Evolutionary conservation across 2,888 invertebrate species (phyloP).

Genomic region (Microchrysa polita): DNA sequence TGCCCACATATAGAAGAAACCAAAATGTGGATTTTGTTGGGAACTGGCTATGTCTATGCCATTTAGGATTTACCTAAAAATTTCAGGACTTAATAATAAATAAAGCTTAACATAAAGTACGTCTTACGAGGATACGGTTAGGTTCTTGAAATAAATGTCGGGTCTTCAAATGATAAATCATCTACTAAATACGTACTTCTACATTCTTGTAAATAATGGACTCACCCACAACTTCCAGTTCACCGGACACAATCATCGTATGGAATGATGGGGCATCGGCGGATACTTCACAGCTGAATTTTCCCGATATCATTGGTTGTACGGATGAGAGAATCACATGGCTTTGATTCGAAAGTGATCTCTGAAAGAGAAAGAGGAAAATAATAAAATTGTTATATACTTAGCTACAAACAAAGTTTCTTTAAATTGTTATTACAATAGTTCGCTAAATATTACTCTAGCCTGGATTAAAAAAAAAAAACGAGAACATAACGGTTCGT

Average conservation of each 20-base stretch:
- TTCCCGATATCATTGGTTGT: conserved; percentile 50
- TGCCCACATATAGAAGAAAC: no score
- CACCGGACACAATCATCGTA: conserved; percentile 50
- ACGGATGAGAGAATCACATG: conserved; percentile 50
- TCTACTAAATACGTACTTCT: no score
- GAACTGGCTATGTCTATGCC: no score
- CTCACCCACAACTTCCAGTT: conserved; percentile 51
- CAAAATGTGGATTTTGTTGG: no score
- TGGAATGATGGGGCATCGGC: conserved; percentile 52
- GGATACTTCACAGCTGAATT: conserved; percentile 52
- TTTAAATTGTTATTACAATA: no score
- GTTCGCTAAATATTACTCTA: no score
- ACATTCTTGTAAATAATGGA: conserved; percentile 41
- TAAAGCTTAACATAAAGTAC: neutral
- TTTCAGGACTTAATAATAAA: conserved; percentile 25
- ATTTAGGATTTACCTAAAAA: no score
- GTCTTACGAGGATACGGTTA: neutral
- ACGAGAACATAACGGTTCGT: no score
- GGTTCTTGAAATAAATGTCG: neutral
- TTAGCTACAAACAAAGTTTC: no score
- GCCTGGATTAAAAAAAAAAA: no score
- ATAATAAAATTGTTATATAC: no score
- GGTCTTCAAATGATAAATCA: neutral
- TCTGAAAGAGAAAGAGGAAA: conserved; percentile 47
- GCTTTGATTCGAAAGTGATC: conserved; percentile 50